Percentiles rank a stretch among this genome's conserved stretches.
Evolutionary conservation across 2,113 vertebrate genomes (phyloP).

Genomic region (Todiramphus saurophagus): DNA sequence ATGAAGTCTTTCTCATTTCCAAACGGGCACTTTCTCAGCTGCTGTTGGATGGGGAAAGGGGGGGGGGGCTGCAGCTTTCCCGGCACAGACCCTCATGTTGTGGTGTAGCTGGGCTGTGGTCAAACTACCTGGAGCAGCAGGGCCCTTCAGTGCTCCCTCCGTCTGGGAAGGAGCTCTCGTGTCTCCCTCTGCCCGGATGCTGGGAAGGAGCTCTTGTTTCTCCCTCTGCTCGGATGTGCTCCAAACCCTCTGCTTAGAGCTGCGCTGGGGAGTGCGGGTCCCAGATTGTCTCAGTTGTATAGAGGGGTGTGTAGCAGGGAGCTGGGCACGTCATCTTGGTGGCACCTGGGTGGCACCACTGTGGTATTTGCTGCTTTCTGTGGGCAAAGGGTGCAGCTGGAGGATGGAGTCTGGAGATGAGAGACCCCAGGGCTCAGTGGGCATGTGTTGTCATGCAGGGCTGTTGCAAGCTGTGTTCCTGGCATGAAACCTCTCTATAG

Average conservation of each 20-base stretch:
- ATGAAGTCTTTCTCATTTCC: slow-evolving; percentile 47
- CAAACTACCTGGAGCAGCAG: neutral
- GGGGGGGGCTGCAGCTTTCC: neutral
- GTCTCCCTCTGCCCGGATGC: accelerated
- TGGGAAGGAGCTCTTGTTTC: neutral
- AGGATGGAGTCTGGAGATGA: neutral
- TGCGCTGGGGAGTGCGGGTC: accelerated
- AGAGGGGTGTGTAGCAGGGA: accelerated
- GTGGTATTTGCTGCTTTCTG: neutral
- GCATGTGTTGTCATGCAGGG: neutral
- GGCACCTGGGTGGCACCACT: neutral
- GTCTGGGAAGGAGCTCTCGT: neutral
- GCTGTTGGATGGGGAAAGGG: neutral
- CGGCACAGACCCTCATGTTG: accelerated
- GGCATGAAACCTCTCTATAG: neutral
- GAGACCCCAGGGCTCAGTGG: neutral
- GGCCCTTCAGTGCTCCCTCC: neutral
- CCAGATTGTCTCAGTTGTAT: accelerated
- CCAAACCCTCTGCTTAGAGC: neutral
- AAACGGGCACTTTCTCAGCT: slow-evolving; percentile 4
- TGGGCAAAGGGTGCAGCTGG: neutral
- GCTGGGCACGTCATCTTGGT: neutral
- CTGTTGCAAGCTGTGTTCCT: neutral
- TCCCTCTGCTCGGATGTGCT: accelerated
- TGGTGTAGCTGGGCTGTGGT: neutral